phyloP scores from a whole-genome alignment of 2,113 vertebrate species.

The Nettapus auritus region DNA sequence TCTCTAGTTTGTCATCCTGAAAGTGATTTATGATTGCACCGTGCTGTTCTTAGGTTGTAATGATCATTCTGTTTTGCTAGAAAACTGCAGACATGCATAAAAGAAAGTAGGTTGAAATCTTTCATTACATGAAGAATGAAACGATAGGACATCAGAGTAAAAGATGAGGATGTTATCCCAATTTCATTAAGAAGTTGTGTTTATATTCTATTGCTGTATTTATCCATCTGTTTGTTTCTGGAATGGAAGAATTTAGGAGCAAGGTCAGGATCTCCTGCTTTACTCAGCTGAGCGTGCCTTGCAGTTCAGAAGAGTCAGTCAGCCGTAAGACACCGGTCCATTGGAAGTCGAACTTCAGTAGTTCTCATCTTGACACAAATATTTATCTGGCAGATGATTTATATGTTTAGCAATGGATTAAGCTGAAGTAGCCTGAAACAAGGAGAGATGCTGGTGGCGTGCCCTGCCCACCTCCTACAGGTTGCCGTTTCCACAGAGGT shows the following conservation, averaged over 20 bases:
- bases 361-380: not conserved
- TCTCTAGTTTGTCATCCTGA: not conserved
- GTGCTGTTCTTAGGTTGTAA: not conserved
- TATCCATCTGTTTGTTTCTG: not conserved
- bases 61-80: not conserved
- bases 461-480: constrained; percentile 41
- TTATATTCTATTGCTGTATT: not conserved
- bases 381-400: not conserved
- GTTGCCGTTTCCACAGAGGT: not conserved
- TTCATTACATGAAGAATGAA: not conserved
- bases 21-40: not conserved
- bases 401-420: not conserved
- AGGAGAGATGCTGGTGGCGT: not conserved
- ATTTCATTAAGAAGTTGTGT: not conserved
- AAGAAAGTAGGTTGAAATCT: not conserved
- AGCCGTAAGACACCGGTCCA: not conserved
- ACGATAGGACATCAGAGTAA: not conserved
- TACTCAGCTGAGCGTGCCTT: not conserved
- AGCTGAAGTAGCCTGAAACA: not conserved
- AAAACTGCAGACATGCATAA: not conserved
- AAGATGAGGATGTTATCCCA: not conserved
- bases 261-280: not conserved
- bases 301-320: not conserved
- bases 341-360: not conserved
- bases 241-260: not conserved